These are phyloP conservation scores for Syncerus caffer DNA, from an alignment of 2,797 vertebrate genomes.

Conservation along the genomic window DNA sequence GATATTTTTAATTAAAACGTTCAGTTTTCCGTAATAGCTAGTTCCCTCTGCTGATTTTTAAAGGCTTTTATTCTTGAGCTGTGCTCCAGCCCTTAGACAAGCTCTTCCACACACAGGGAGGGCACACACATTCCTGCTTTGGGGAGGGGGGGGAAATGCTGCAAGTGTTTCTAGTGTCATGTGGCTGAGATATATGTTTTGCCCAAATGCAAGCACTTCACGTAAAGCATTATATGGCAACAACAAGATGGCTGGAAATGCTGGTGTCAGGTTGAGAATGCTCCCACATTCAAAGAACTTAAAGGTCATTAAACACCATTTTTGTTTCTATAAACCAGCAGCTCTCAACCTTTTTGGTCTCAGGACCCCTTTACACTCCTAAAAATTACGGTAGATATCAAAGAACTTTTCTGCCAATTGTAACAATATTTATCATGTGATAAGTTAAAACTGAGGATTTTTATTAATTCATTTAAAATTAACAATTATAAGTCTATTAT, in stretches of 20 bases:
- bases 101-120: neutral
- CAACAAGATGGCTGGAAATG: neutral
- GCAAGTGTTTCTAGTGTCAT: neutral
- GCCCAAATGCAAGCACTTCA: neutral
- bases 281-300: neutral
- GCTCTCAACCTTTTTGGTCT: neutral
- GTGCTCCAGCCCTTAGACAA: neutral
- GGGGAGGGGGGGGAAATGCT: neutral
- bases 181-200: neutral
- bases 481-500: neutral
- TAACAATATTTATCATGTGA: neutral
- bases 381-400: neutral
- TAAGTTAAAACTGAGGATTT: neutral
- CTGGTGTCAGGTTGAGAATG: neutral
- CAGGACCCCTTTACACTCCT: neutral
- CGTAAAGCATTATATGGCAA: neutral
- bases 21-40: neutral
- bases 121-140: neutral
- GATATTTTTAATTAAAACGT: slow-evolving; percentile 49
- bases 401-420: neutral
- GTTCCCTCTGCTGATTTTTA: neutral
- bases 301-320: neutral
- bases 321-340: neutral
- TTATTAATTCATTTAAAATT: neutral
- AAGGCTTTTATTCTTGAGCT: neutral